Evolutionary conservation across 2,797 vertebrate species (phyloP), one percentile per base, ranked within the genome.

Genomic region (Sebastes melanostomus): DNA sequence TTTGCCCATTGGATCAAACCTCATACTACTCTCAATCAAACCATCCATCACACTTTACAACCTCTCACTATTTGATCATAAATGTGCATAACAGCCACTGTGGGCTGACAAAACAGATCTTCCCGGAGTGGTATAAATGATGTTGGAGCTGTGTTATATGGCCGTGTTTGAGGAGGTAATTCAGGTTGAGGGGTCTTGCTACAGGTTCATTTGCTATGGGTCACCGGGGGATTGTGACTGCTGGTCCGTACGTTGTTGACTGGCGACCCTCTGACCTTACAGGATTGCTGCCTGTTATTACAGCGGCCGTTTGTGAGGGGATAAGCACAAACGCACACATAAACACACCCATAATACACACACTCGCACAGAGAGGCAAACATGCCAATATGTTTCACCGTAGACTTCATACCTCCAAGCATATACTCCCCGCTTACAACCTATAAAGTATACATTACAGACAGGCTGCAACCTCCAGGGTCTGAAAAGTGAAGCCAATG

Each of bases 151-250:
- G 79, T 68, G 91, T 86, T 89, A 91, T 94, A 90, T 91, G 91
- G 87, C 93, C 58, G 20, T 87, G 78, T 89, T 93, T 92, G 74
- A 92, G 86, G 84, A 90, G 93, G 91, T 96, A 93, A 93, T 94
- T 91, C 85, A 81, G 86, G 84, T 84, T 84, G 87, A 93, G 89
- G 88, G 90, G 83, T 80, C 46, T 60, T 25, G 81, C 85, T 65
- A 14, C 38, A 67, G 83, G 75, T 90, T 91, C 80, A 91, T 91
- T 93, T 86, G 77, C 82, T 84, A 84, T 75, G 81, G 87, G 86
- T 92, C 93, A 89, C 88, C 8, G 6, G 86, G 83, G 91, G 80
- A 88, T 88, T 85, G 67, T 81, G 87, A 85, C 73, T 72, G 30
- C 54, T 87, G 67, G 56, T 82, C 58, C 80, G 81, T 50, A 72